Conservation (phyloP, 1,140 invertebrate species). For the Sitobion miscanthi region DNA sequence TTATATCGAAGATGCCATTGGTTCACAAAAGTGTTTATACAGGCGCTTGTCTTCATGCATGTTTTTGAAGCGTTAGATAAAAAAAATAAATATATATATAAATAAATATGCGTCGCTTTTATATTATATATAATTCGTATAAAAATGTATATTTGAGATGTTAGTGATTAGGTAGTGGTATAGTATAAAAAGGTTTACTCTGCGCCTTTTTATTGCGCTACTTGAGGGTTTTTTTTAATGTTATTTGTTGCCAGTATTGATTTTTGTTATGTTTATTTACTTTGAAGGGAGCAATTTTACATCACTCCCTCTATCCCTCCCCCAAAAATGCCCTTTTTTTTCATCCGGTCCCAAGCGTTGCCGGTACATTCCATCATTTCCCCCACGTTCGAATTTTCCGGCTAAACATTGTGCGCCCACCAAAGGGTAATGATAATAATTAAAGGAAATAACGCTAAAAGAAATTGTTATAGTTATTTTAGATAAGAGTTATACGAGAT, state of each 20-base stretch:
- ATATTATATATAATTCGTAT: slow-evolving; percentile 38
- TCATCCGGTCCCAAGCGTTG: slow-evolving; percentile 54
- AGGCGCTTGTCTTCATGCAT: background rate
- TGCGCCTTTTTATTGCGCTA: slow-evolving; percentile 54
- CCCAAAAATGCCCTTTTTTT: slow-evolving; percentile 31
- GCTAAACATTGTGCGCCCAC: slow-evolving; percentile 55
- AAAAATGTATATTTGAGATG: slow-evolving; percentile 51
- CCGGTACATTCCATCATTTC: slow-evolving; percentile 55
- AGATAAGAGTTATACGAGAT: slow-evolving; percentile 56
- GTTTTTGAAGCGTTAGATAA: slow-evolving; percentile 25
- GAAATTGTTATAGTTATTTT: slow-evolving; percentile 57
- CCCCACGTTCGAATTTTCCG: slow-evolving; percentile 56
- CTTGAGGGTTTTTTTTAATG: slow-evolving; percentile 54
- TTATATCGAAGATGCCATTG: background rate
- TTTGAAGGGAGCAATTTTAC: slow-evolving; percentile 52
- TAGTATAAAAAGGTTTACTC: slow-evolving; percentile 43
- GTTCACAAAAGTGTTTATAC: slow-evolving; percentile 26
- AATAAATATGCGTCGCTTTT: slow-evolving; percentile 35
- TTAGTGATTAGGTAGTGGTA: slow-evolving; percentile 53
- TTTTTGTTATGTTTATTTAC: slow-evolving; percentile 54
- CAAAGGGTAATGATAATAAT: slow-evolving; percentile 52
- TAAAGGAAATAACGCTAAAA: slow-evolving; percentile 52
- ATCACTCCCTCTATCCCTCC: slow-evolving; percentile 20
- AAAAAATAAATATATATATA: slow-evolving; percentile 15
- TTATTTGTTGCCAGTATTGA: slow-evolving; percentile 57